Conservation (phyloP, 2,113 vertebrate species). For the Malaclemys terrapin region DNA sequence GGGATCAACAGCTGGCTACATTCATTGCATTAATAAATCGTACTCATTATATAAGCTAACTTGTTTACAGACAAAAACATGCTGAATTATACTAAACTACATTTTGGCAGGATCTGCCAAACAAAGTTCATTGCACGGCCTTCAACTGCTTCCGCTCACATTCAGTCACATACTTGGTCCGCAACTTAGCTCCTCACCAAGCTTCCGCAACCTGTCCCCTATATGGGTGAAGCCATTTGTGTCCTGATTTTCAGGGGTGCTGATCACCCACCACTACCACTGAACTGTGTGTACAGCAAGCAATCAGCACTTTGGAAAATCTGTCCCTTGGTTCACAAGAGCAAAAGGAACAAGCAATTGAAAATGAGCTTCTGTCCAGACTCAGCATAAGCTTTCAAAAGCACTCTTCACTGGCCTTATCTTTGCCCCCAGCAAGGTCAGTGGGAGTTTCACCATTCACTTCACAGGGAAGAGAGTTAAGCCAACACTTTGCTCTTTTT, state of each 20-base stretch:
- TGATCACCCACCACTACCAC: background rate
- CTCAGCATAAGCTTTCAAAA: conserved; percentile 1
- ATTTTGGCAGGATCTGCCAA: no score
- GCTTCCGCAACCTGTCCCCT: no score
- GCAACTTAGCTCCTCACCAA: no score
- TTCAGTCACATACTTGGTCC: no score
- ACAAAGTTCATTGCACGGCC: no score
- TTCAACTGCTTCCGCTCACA: no score
- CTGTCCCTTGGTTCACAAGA: conserved; percentile 9
- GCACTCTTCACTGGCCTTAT: background rate
- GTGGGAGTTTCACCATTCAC: background rate
- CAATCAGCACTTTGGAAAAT: background rate
- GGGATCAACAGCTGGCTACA: no score
- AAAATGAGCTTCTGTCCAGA: background rate
- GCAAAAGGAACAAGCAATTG: background rate
- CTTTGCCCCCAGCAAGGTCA: background rate
- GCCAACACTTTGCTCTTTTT: background rate
- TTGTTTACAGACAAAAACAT: no score
- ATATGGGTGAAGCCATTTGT: background rate
- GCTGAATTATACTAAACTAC: no score
- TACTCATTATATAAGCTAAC: no score
- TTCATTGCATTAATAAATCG: no score
- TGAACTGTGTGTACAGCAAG: conserved; percentile 10
- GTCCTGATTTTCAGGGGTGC: background rate
- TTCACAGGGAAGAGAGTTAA: background rate